Base-by-base conservation (phyloP, 2,888 invertebrate species). In the Chrysolina americana region DNA sequence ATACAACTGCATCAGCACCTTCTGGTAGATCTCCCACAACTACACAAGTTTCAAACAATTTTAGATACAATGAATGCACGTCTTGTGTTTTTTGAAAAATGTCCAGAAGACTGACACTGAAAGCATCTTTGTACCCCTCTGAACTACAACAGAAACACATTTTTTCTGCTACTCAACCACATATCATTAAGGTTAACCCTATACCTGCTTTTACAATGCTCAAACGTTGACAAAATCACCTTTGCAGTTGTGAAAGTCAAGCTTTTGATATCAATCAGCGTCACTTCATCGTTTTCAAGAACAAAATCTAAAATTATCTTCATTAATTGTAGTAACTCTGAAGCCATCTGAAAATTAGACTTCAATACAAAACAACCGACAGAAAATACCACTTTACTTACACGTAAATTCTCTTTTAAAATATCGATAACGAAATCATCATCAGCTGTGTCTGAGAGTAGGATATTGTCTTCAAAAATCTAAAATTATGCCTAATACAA, bases 21-120 rank as follows among this genome's bases (percentile, higher is more conserved):
- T 71, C 66, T 48, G 68, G 71, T 59, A 73, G 70, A 68, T 78
- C 72, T 28, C 21, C 8, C n/a, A 74, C 28, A n/a, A 70, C 23
- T 19, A 71, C 48, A 69, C 76, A 74, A 28, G 70, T 64, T 50
- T 82, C 82, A 53, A 83, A 72, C 41, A 83, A 68, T 63, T 75
- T 79, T 65, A 84, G 78, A 62, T 81, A 80, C 53, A 80, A 75
- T 9, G 66, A 56, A 72, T 84, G 82, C 15, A 82, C 48, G 19
- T 81, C 80, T 66, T 84, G 82, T 8, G 82, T 74, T 68, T 74
- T 70, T 53, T 80, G 80, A 73, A 85, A 84, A 21, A 85, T 66
- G 15, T 80, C 68, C 47, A 82, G 48, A 56, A 85, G 76, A 75
- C 84, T 83, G 19, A 68, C 74, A 64, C 79, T 79, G 68, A 82